Evolutionary conservation across 2,797 vertebrate species (phyloP).

Genomic region (Rousettus madagascariensis): DNA sequence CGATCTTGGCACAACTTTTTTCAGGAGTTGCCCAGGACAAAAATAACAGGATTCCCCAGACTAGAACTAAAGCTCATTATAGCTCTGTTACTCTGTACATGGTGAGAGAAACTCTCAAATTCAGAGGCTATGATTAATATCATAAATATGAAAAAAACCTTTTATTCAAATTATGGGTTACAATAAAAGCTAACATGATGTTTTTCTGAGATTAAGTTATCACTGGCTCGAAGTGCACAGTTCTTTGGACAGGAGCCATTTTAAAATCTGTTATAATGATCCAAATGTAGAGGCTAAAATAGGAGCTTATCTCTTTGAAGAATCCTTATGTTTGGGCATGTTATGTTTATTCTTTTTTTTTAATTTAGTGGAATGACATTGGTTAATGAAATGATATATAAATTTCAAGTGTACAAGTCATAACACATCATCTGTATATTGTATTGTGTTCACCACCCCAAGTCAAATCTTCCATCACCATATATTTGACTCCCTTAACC

Average conservation of each 20-base stretch:
- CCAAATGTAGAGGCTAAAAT: neutral
- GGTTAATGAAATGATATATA: no score
- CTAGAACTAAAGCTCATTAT: neutral
- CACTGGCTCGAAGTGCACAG: neutral
- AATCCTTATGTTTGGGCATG: neutral
- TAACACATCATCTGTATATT: no score
- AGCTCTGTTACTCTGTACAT: neutral
- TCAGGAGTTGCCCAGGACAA: slow-evolving; percentile 30
- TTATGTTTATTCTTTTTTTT: no score
- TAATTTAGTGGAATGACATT: no score
- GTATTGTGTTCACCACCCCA: no score
- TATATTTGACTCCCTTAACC: no score
- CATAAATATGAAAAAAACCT: neutral
- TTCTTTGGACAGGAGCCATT: neutral
- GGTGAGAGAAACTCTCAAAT: neutral
- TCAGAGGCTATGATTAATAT: neutral
- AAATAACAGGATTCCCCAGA: neutral
- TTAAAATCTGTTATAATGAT: slow-evolving; percentile 24
- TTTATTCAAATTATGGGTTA: neutral
- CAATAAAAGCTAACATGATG: neutral
- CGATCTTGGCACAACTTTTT: slow-evolving; percentile 57
- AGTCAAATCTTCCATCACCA: no score
- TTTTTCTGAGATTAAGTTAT: slow-evolving; percentile 32
- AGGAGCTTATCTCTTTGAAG: neutral
- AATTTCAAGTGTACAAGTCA: no score